phyloP scores from a whole-genome alignment of 2,797 vertebrate species.

The Lemur catta region DNA sequence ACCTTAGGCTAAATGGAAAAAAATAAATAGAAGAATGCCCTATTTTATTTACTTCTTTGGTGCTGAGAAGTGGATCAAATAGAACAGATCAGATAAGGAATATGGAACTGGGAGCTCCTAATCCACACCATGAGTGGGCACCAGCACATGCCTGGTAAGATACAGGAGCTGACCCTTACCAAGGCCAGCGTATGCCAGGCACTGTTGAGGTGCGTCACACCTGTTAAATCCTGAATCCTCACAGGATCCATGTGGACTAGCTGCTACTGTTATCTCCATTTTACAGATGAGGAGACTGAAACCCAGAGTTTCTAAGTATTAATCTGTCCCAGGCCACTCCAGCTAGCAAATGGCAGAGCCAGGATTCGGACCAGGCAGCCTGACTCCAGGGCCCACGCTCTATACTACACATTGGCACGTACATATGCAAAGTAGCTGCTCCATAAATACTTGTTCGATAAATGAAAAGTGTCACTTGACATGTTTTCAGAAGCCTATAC shows the following conservation, averaged over 20 bases:
- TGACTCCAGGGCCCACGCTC: neutral
- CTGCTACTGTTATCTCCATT: neutral
- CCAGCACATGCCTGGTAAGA: neutral
- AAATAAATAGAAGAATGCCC: neutral
- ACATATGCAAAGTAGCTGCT: neutral
- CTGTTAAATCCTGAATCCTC: neutral
- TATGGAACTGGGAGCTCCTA: neutral
- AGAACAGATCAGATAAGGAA: neutral
- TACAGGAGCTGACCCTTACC: neutral
- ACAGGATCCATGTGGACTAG: neutral
- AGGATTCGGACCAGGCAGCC: neutral
- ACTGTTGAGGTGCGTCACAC: neutral
- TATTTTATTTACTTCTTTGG: neutral
- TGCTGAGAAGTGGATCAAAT: neutral
- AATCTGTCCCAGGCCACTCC: neutral
- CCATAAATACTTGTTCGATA: neutral
- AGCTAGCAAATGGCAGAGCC: neutral
- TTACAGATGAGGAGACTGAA: neutral
- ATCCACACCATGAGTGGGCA: neutral
- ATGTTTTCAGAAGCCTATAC: neutral
- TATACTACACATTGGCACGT: rapidly evolving
- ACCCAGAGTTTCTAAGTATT: neutral
- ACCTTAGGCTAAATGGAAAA: neutral
- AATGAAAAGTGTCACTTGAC: neutral
- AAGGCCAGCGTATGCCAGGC: neutral